Percentiles rank a stretch among this genome's conserved stretches.
These are phyloP conservation scores for Dermolepida albohirtum DNA, from an alignment of 2,888 invertebrate species.

Conservation along the genomic window DNA sequence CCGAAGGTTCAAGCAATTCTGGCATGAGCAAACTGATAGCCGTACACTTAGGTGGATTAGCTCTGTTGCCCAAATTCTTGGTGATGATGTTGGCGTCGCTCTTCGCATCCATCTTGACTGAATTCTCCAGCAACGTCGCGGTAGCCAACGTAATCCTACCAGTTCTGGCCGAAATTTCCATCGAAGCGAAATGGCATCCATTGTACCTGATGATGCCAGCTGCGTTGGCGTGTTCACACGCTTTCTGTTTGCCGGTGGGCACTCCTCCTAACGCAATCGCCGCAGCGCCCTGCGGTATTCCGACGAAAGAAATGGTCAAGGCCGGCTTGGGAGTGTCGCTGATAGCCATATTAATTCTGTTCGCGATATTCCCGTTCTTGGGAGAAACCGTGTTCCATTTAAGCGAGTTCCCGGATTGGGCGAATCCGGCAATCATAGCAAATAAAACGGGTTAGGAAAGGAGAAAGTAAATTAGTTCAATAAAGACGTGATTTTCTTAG, in stretches of 20 bases:
- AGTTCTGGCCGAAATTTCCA: constrained; percentile 82
- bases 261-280: constrained; percentile 96
- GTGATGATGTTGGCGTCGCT: constrained; percentile 82
- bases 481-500: constrained; percentile 20
- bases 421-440: constrained; percentile 49
- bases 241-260: constrained; percentile 93
- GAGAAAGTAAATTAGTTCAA: constrained; percentile 19
- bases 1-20: constrained; percentile 85
- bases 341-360: constrained; percentile 78
- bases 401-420: constrained; percentile 74
- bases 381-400: constrained; percentile 77
- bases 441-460: constrained; percentile 10
- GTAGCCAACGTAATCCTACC: constrained; percentile 90
- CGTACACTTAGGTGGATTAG: constrained; percentile 74
- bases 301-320: constrained; percentile 81
- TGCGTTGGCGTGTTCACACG: constrained; percentile 89
- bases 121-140: constrained; percentile 92
- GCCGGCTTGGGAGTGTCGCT: constrained; percentile 78
- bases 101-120: constrained; percentile 85
- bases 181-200: constrained; percentile 76
- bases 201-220: constrained; percentile 92
- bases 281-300: constrained; percentile 84
- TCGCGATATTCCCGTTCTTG: constrained; percentile 80
- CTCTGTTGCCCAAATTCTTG: constrained; percentile 71
- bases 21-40: constrained; percentile 84